Evolutionary conservation across 2,888 invertebrate species (phyloP), one percentile per base, ranked within the genome.

Genomic region (Apotomis capreana): DNA sequence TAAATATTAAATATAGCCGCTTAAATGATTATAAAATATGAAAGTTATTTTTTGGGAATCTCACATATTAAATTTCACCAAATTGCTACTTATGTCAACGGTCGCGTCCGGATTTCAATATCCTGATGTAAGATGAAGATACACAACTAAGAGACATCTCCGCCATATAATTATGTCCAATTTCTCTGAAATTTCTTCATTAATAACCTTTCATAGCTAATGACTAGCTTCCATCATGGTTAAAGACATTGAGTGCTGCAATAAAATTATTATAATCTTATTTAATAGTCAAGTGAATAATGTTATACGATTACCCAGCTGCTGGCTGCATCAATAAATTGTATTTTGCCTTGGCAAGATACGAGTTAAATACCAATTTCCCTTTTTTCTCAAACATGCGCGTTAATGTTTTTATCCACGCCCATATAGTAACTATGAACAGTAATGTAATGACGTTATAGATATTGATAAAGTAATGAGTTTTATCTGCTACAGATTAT

Each of bases 41-140:
- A 54, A 6, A 40, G 40, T 54, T 10, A 5, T 64, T 54, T 64
- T 54, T 12, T 8, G 15, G 44, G 6, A 67, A 12, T 51, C 26
- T 49, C 12, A 9, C 54, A 49, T 49, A 67, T 71, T 58, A 68
- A 71, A 68, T 71, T 62, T 71, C 52, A 58, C 58, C 36, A 58
- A 72, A 72, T 68, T 68, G 58, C 57, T 68, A 62, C 68, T 13
- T 68, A 57, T 51, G 49, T 15, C 12, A 46, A n/a, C 58, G 12
- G 13, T 46, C 8, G 37, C 52, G 5, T 51, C 9, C n/a, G 65
- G 60, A 67, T 15, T 49, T n/a, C 60, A 37, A 55, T 37, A 60
- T 59, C 37, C 61, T 57, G 67, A 71, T 71, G 61, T 49, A 61
- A 61, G 57, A 61, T 26, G 26, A 49, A 71, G 61, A 65, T 15